Evolutionary conservation across 2,113 vertebrate species (phyloP).

Genomic region (Solea senegalensis): DNA sequence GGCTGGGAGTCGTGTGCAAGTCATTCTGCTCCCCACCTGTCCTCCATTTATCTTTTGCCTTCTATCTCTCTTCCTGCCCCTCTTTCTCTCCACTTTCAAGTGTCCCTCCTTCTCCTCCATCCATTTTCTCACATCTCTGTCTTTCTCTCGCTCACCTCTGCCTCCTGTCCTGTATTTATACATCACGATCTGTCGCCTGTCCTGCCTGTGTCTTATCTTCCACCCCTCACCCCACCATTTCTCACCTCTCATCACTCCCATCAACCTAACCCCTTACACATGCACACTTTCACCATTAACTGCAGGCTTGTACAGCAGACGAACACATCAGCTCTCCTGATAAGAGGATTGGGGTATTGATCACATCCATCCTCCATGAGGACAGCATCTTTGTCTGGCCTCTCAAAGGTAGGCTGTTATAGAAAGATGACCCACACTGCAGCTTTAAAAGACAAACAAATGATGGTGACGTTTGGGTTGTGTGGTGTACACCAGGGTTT

Average conservation of each 20-base stretch:
- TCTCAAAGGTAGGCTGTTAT: no score
- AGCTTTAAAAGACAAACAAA: conserved; percentile 21
- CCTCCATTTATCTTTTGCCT: conserved; percentile 55
- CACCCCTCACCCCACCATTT: conserved; percentile 51
- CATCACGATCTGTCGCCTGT: conserved; percentile 42
- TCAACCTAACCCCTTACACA: conserved; percentile 8
- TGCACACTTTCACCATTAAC: conserved; percentile 46
- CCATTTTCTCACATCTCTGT: conserved; percentile 21
- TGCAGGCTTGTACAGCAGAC: conserved; percentile 50
- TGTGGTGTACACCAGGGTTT: conserved; percentile 13
- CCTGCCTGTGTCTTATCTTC: conserved; percentile 40
- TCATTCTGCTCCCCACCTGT: conserved; percentile 64
- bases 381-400: background rate
- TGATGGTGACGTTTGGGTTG: conserved; percentile 19
- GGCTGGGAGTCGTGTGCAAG: conserved; percentile 59
- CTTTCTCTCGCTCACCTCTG: conserved; percentile 26
- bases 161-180: conserved; percentile 41
- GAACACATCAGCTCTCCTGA: conserved; percentile 59
- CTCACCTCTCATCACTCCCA: conserved; percentile 49
- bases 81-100: conserved; percentile 5
- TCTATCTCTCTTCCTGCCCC: conserved; percentile 21
- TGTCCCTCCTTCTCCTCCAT: conserved; percentile 18
- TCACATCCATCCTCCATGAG: conserved; percentile 62
- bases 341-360: conserved; percentile 73
- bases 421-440: conserved; percentile 22